phyloP scores from a whole-genome alignment of 2,888 invertebrate genomes.

The Caenorhabditis angaria region DNA sequence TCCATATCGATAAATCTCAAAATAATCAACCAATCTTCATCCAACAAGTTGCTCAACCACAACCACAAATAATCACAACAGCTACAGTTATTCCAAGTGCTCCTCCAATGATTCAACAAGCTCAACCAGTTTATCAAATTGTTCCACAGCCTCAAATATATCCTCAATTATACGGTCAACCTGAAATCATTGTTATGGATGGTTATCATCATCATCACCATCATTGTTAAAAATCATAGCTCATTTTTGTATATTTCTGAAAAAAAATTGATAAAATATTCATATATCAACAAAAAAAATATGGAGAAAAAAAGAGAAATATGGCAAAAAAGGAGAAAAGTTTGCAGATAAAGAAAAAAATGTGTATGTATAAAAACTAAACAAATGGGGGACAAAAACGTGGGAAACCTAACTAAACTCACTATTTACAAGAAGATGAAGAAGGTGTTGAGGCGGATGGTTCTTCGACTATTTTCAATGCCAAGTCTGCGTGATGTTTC shows the following conservation, averaged over 20 bases:
- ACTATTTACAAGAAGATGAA: background rate
- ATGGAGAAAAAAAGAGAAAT: background rate
- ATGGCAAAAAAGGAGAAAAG: background rate
- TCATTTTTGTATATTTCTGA: too few species aligned
- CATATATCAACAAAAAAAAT: background rate
- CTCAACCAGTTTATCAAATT: background rate
- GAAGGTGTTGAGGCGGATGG: too few species aligned
- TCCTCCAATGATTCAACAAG: too few species aligned
- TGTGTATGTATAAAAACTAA: too few species aligned
- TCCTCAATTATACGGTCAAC: background rate
- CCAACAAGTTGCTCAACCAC: background rate
- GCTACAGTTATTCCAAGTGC: too few species aligned
- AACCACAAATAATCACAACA: background rate
- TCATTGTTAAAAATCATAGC: background rate
- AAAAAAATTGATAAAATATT: too few species aligned
- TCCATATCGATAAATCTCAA: background rate
- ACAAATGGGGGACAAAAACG: background rate
- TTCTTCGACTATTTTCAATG: constrained; percentile 32
- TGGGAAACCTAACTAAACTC: background rate
- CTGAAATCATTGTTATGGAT: background rate
- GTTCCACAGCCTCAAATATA: background rate
- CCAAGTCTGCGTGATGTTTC: constrained; percentile 24
- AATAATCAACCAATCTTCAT: background rate
- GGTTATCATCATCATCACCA: constrained; percentile 1
- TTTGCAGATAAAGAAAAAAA: background rate